phyloP scores from a whole-genome alignment of 2,888 invertebrate species.

The Sepioteuthis lessoniana region DNA sequence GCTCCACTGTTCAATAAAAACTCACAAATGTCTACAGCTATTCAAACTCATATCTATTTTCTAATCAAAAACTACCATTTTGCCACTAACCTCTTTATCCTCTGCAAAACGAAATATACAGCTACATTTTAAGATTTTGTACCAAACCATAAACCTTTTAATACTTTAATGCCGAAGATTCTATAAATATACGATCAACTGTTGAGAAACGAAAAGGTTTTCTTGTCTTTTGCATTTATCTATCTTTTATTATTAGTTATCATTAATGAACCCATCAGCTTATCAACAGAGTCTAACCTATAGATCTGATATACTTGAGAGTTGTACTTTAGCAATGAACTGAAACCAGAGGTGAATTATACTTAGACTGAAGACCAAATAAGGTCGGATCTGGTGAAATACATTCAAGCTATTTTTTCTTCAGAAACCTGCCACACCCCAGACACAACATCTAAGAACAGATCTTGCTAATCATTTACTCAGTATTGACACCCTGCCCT shows the following conservation, averaged over 20 bases:
- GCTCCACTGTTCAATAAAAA: too few relatives aligned
- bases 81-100: too few relatives aligned
- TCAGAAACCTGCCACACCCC: neutral
- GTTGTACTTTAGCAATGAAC: neutral
- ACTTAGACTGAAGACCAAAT: neutral
- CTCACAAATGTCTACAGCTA: too few relatives aligned
- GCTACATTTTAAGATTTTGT: too few relatives aligned
- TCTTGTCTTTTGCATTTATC: too few relatives aligned
- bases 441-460: constrained; percentile 5
- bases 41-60: too few relatives aligned
- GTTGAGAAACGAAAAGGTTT: too few relatives aligned
- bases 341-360: neutral
- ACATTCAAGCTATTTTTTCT: neutral
- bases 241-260: neutral
- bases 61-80: too few relatives aligned
- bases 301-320: neutral
- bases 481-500: neutral
- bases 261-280: neutral
- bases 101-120: too few relatives aligned
- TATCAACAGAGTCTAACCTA: neutral
- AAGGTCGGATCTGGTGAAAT: neutral
- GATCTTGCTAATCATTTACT: neutral
- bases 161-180: too few relatives aligned
- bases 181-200: too few relatives aligned
- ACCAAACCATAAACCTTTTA: too few relatives aligned